Base-by-base conservation (phyloP, 2,797 vertebrate species). In the Gephyroberyx darwinii region DNA sequence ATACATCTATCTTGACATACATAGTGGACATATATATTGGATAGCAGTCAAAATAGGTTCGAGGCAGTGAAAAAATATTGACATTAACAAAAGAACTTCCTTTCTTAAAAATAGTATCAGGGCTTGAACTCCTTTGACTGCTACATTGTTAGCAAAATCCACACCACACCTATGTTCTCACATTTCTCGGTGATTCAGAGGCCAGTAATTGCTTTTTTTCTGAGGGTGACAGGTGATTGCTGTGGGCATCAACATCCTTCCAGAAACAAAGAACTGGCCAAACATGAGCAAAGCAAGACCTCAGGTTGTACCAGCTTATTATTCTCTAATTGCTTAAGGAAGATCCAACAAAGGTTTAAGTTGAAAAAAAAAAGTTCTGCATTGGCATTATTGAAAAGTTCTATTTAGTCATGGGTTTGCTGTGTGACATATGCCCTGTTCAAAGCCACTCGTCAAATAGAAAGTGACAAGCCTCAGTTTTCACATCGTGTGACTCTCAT, bases 1-100 rank as follows among this genome's bases (percentile, higher is more conserved):
- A 73, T 33, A 31, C n/a, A 73, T 71, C 0, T 45, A 77, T 64
- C 56, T 68, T 31, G 5, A 59, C 5, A 19, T 19, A 6, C 37
- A n/a, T 26, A 26, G 2, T 26, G 26, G 26, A 26, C 26, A 19
- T 37, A 14, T 7, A 62, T 31, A 62, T 65, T 53, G 58, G 30
- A 71, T 45, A 12, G 10, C 39, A 41, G 31, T 74, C 60, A 59
- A 35, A 68, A 55, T 48, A 41, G 12, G 39, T 41, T 10, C 13
- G 39, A 14, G 1, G 39, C 13, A 41, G 13, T 13, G 51, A 31
- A 20, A 33, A 55, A 31, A 17, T 13, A 55, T 31, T 8, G 26
- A 31, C 5, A 31, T 55, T 16, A 16, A 30, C 53, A 30, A 17
- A 30, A 55, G 5, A 55, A 41, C 9, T 39, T 26, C 26, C 26